Conservation (phyloP, 2,113 vertebrate species). For the Bubo blakistoni region DNA sequence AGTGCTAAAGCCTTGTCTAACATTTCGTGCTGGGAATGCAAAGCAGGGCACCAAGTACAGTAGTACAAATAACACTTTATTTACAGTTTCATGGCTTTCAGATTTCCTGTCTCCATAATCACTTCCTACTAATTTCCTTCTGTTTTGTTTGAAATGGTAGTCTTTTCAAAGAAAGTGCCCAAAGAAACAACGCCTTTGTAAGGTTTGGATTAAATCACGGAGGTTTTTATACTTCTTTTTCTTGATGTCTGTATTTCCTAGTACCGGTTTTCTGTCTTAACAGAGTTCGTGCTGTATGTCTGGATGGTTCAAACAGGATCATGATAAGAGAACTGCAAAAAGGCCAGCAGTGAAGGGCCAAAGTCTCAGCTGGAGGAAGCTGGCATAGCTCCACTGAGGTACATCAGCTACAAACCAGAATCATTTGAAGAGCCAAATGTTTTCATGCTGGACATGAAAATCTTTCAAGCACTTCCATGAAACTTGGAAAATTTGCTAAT, state of each 20-base stretch:
- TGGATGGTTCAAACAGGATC: slow-evolving; percentile 47
- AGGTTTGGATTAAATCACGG: slow-evolving; percentile 56
- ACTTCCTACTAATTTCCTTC: slow-evolving; percentile 64
- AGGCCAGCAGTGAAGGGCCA: slow-evolving; percentile 7
- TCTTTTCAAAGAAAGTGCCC: slow-evolving; percentile 53
- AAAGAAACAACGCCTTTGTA: slow-evolving; percentile 65
- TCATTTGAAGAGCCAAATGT: not conserved
- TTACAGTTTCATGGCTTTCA: slow-evolving; percentile 59
- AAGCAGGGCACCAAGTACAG: slow-evolving; percentile 58
- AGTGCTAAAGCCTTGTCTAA: slow-evolving; percentile 58
- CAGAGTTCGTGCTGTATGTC: slow-evolving; percentile 49
- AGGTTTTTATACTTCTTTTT: slow-evolving; percentile 56
- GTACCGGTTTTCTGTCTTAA: slow-evolving; percentile 41
- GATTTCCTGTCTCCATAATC: slow-evolving; percentile 63
- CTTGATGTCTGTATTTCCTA: slow-evolving; percentile 50
- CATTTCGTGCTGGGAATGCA: slow-evolving; percentile 64
- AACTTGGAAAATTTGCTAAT: not conserved
- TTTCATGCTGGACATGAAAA: slow-evolving; percentile 1
- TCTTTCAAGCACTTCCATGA: not conserved
- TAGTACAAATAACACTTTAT: slow-evolving; percentile 65
- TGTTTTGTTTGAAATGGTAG: slow-evolving; percentile 60
- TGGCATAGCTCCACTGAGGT: slow-evolving; percentile 34
- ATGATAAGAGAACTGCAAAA: slow-evolving; percentile 52
- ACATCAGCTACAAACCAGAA: slow-evolving; percentile 21
- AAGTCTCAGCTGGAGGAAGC: slow-evolving; percentile 48